phyloP scores from a whole-genome alignment of 2,113 vertebrate species.

The Podarcis muralis region DNA sequence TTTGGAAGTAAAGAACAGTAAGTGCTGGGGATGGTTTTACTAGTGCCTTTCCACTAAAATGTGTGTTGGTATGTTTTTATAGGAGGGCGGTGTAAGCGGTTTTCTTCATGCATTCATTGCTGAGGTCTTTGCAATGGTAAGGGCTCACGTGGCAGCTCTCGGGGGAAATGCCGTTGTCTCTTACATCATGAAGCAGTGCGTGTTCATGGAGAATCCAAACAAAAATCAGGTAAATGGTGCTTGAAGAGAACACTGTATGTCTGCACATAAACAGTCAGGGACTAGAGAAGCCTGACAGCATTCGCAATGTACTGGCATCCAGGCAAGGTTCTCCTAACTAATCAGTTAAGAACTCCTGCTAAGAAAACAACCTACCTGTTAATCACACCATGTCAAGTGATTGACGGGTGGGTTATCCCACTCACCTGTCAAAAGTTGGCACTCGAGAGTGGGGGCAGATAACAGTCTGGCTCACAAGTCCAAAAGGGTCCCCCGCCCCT shows the following conservation, averaged over 20 bases:
- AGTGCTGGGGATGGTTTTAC: background rate
- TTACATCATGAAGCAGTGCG: constrained; percentile 98
- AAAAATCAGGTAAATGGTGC: constrained; percentile 92
- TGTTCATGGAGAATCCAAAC: constrained; percentile 99
- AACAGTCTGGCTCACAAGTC: too few species aligned
- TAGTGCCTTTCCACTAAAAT: background rate
- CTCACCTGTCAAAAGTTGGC: too few species aligned
- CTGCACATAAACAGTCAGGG: background rate
- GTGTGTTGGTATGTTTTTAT: background rate
- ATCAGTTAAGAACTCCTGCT: background rate
- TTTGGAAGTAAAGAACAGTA: background rate
- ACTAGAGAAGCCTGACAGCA: background rate
- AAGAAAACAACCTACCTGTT: background rate
- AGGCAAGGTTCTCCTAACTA: background rate
- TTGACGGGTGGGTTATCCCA: too few species aligned
- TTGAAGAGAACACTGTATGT: background rate
- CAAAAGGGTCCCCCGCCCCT: too few species aligned
- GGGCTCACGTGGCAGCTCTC: constrained; percentile 93
- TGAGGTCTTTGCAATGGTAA: constrained; percentile 97
- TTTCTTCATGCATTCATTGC: constrained; percentile 97
- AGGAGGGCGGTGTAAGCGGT: constrained; percentile 98
- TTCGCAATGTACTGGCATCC: background rate
- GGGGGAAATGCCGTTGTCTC: constrained; percentile 97
- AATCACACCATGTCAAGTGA: too few species aligned
- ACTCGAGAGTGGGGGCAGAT: too few species aligned